These are phyloP conservation scores for Drosophila malerkotliana DNA, from an alignment of 1,140 invertebrate genomes.

Conservation along the genomic window DNA sequence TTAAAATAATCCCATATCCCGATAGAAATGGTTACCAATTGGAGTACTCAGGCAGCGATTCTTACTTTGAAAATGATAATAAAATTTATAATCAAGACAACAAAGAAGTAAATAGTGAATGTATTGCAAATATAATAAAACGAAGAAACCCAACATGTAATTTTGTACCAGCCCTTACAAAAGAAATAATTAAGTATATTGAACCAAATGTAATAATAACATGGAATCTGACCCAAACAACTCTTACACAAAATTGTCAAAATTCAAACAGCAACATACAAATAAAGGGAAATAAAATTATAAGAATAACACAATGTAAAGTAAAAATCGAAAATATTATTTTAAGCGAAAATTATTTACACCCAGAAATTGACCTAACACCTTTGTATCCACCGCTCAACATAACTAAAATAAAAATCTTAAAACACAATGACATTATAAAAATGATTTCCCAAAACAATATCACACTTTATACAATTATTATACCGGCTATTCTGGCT, in stretches of 20 bases:
- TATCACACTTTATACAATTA: no score
- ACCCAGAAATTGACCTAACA: no score
- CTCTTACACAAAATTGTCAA: not conserved
- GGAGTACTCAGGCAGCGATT: not conserved
- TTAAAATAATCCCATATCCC: conserved; percentile 8
- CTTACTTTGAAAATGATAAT: not conserved
- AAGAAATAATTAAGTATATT: not conserved
- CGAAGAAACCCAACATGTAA: not conserved
- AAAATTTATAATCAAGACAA: not conserved
- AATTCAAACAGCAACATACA: not conserved
- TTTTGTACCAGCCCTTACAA: not conserved
- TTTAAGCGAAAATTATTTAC: no score
- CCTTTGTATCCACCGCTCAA: no score
- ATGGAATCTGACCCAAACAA: conserved; percentile 10
- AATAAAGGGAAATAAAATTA: conserved; percentile 5
- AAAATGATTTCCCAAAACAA: no score
- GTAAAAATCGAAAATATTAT: no score
- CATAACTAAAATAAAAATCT: no score
- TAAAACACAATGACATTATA: no score
- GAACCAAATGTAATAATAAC: conserved; percentile 6
- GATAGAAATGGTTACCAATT: not conserved
- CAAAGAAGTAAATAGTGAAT: not conserved
- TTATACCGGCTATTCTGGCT: no score
- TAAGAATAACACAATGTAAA: no score
- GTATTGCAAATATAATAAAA: not conserved